Evolutionary conservation across 2,113 vertebrate species (phyloP), one percentile per base, ranked within the genome.

Genomic region (Nyctereutes procyonoides): DNA sequence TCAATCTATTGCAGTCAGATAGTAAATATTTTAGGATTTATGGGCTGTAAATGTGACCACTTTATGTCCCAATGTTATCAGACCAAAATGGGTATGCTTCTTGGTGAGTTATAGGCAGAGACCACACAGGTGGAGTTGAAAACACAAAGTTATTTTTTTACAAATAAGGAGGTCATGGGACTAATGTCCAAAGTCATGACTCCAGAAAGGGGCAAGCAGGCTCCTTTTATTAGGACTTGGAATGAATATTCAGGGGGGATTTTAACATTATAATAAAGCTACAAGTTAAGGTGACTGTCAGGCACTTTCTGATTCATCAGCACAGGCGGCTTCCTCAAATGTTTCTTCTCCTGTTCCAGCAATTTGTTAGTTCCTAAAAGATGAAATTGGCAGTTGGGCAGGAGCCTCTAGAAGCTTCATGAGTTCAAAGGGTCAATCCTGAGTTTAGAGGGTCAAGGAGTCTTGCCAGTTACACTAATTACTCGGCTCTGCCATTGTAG

Each of bases 1-100:
- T 88, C 83, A 88, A 69, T 20, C 43, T 26, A 3, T 22, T 96
- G 55, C 2, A 74, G n/a, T 56, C 69, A 90, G 26, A 96, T 28
- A 67, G 63, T 88, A 90, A 93, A 82, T 67, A 82, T 89, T 63
- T 87, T 74, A 60, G 51, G 26, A 3, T 84, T 93, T 85, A n/a
- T 38, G 20, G 20, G 62, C 71, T 85, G 38, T 77, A 20, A 92
- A 74, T 92, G 56, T 22, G 74, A 30, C 62, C 90, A 62, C 43
- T 77, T 91, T 94, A 32, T 74, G 55, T 74, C 69, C 79, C 48
- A 81, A 77, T 17, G 74, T 77, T 51, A 76, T 51, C 26, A 76
- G 73, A 76, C 73, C 8, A 30, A 51, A 77, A 26, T 51, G 48
- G 26, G 26, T 30, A 43, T 15, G 17, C 15, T 77, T 77, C 43